Base-by-base conservation (phyloP, 2,797 vertebrate species). In the Phrynocephalus forsythii region DNA sequence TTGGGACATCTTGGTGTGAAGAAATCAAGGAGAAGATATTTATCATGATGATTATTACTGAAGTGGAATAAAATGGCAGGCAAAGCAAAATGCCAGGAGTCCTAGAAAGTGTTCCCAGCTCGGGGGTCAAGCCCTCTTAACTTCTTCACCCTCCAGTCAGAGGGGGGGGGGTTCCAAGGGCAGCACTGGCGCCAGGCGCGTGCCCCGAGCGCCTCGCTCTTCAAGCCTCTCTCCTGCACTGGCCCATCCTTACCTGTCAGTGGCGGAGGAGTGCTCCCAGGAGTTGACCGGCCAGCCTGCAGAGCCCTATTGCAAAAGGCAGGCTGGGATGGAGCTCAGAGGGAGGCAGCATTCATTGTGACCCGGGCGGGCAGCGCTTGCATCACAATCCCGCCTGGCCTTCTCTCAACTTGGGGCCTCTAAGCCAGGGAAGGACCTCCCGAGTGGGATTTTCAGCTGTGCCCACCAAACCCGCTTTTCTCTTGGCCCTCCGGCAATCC, bases 291-390 rank as follows among this genome's bases (percentile, higher is more conserved):
- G 82, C 81, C 84, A 94, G 93, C 87, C 93, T 92, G 92, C 91
- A 4, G 13, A 91, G 89, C 91, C 89, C 90, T 93, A 90, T 89
- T 89, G 93, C 82, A 87, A 89, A 80, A 90, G 89, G 82, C 78
- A 90, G 83, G 38, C 79, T 67, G 72, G 22, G 38, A 72, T 5
- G 20, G 52, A 82, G 56, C 82, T 66, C 60, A 8, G 24, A 48
- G 66, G 79, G 38, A 71, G 44, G 87, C 84, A 93, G 85, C 73
- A 95, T 93, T 96, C 73, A 95, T 93, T 96, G 94, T 96, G 95
- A 96, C 92, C 84, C 50, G 2, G n/a, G 26, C 69, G 6, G 30
- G 85, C 24, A 26, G 83, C 6, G 88, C 89, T 94, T 85, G 94
- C 94, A 90, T 96, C 95, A 96, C 88, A 96, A 91, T 83, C 52